Evolutionary conservation across 2,113 vertebrate species (phyloP).

Genomic region (Eira barbara): DNA sequence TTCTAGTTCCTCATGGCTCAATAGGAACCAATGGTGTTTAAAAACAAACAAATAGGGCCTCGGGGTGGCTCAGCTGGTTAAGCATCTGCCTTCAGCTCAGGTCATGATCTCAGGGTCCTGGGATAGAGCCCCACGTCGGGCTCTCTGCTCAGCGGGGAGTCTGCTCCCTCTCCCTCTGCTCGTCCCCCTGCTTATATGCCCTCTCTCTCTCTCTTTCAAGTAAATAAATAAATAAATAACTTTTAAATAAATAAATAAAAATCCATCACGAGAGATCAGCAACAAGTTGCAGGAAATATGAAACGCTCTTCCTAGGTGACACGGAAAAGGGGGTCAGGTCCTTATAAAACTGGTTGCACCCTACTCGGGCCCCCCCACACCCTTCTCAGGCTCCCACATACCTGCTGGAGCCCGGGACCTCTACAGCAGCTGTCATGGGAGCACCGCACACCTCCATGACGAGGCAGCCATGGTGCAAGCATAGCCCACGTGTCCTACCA

Average conservation of each 20-base stretch:
- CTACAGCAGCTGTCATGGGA: background rate
- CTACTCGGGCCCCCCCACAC: background rate
- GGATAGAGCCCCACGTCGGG: too few species aligned
- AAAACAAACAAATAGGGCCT: too few species aligned
- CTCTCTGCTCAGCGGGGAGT: too few species aligned
- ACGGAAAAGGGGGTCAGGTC: background rate
- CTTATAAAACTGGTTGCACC: background rate
- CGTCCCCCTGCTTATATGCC: rapidly evolving
- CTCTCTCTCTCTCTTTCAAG: too few species aligned
- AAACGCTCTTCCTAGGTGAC: background rate
- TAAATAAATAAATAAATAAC: too few species aligned
- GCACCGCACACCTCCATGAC: background rate
- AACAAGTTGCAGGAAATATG: background rate
- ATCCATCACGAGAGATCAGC: background rate
- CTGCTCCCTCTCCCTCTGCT: too few species aligned
- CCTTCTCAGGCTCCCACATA: background rate
- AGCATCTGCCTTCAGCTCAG: too few species aligned
- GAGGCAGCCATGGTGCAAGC: background rate
- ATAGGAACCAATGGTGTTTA: background rate
- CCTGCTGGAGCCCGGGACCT: rapidly evolving
- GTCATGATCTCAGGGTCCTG: too few species aligned
- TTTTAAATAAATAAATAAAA: too few species aligned
- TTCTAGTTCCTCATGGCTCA: background rate
- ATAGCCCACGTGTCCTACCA: rapidly evolving
- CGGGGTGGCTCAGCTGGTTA: too few species aligned